phyloP scores from a whole-genome alignment of 2,888 invertebrate species.

The Enoplolaimus lenunculus region DNA sequence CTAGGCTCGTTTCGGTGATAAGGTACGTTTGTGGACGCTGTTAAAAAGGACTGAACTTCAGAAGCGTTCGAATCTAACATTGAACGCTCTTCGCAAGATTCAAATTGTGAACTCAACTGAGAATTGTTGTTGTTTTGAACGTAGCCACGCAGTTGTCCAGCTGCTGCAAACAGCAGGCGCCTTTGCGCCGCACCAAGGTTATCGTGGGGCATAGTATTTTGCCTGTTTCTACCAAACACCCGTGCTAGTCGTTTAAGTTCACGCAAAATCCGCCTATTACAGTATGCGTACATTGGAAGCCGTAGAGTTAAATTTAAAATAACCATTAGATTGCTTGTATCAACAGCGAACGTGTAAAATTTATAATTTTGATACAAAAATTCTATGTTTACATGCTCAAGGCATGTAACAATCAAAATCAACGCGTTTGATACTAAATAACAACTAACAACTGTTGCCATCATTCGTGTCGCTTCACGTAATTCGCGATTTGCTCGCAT shows the following conservation, averaged over 20 bases:
- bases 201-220: no score
- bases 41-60: no score
- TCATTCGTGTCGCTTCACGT: conserved; percentile 4
- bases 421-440: not conserved
- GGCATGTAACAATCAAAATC: not conserved
- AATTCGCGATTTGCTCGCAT: not conserved
- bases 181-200: no score
- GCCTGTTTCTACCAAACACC: no score
- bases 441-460: not conserved
- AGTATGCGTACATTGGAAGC: not conserved
- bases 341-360: conserved; percentile 1
- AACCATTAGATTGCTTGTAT: conserved; percentile 7
- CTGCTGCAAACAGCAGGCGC: no score
- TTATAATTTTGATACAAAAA: not conserved
- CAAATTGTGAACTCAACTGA: no score
- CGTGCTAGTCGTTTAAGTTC: not conserved
- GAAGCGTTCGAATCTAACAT: no score
- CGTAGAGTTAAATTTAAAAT: not conserved
- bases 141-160: no score
- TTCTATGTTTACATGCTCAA: not conserved
- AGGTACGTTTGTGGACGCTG: no score
- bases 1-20: no score
- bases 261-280: not conserved
- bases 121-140: no score
- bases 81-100: no score